A percentile compares a stretch with the other conserved stretches of the same genome.
These are phyloP conservation scores for Spodoptera frugiperda DNA, from an alignment of 1,140 invertebrate genomes.

Conservation along the genomic window DNA sequence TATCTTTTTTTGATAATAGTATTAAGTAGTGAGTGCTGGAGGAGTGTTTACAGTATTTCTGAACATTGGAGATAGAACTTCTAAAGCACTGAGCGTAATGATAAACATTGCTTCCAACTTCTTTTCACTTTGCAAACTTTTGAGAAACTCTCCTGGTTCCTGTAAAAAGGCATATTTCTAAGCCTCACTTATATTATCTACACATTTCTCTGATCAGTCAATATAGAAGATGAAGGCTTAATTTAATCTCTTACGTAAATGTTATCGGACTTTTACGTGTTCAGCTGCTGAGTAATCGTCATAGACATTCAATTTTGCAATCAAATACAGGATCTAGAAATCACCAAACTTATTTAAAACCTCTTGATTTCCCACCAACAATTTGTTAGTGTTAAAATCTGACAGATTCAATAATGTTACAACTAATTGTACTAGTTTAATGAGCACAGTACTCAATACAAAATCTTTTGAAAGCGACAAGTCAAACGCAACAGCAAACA, in stretches of 20 bases:
- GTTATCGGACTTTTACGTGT: background rate
- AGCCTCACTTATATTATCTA: background rate
- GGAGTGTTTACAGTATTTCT: slow-evolving; percentile 19
- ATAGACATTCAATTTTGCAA: no score
- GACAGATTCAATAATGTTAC: no score
- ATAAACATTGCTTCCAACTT: background rate
- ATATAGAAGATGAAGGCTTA: background rate
- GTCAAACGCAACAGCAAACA: no score
- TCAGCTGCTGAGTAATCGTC: no score
- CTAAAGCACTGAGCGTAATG: background rate
- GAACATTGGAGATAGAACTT: background rate
- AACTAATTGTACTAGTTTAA: no score
- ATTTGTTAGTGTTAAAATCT: no score
- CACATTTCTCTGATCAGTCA: slow-evolving; percentile 10
- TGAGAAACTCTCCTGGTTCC: background rate
- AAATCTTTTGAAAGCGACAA: background rate
- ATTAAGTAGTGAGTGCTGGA: slow-evolving; percentile 5
- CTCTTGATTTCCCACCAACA: no score
- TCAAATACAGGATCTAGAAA: no score
- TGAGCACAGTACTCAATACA: background rate
- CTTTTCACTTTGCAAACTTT: background rate
- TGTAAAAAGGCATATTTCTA: background rate
- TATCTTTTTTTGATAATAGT: slow-evolving; percentile 8
- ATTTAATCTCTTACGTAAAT: slow-evolving; percentile 16
- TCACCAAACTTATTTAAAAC: no score